Base-by-base conservation (phyloP, 1,140 invertebrate species). In the Propsilocerus akamusi region DNA sequence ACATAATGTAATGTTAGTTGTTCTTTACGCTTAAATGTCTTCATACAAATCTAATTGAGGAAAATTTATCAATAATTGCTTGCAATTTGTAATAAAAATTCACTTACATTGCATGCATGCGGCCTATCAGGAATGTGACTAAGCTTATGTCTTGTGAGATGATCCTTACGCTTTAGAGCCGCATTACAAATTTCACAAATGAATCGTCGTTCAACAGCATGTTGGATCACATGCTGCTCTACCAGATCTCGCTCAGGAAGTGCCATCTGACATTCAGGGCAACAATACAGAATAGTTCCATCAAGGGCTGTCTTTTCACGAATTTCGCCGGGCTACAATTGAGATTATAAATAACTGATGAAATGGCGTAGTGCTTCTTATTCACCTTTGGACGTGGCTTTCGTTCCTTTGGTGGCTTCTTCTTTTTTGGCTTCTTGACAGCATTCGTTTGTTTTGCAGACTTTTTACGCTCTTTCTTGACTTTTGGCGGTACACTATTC, bases 121-220 rank as follows among this genome's bases (percentile, higher is more conserved):
- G 82, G 82, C 54, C 83, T 69, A 65, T 85, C 83, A 0, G 82
- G 81, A 68, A 84, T 85, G 67, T 85, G 83, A 50, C 79, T 82
- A 55, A 84, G 76, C 63, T 85, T 85, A 63, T 86, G 83, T 34
- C 83, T 71, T 11, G 81, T 84, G 53, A 86, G 64, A 58, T 86
- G 83, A 65, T 86, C 83, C 59, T 86, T 86, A 47, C 83, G 73
- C 59, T 89, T 87, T 2, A 89, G 63, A 6, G 82, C 84, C 28
- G 83, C 83, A 53, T 86, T 85, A 58, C 85, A 89, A 32, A 87
- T 86, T 61, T 86, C 84, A 64, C 84, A 89, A 37, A 87, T 83
- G 56, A 87, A 76, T 65, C 77, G 71, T 55, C 82, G 70, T 58
- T 86, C 83, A 54, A 86, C 72, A 12, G 81, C 86, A 61, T 89